Evolutionary conservation across 2,113 vertebrate genomes (phyloP).

Genomic region (Pelecanoides urinatrix): DNA sequence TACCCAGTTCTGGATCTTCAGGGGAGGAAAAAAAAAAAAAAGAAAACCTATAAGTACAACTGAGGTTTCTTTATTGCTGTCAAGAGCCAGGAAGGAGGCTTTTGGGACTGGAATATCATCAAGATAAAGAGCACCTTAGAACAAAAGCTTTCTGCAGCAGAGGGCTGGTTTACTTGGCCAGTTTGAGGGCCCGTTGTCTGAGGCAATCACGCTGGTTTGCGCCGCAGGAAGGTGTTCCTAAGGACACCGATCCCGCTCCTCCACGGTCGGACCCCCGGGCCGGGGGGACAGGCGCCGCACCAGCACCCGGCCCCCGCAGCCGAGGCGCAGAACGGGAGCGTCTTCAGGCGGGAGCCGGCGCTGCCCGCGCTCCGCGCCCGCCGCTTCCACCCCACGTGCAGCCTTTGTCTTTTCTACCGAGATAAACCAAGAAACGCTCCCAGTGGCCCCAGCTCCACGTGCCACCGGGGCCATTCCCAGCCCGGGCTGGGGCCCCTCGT

Average conservation of each 20-base stretch:
- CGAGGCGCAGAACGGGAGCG: too few relatives aligned
- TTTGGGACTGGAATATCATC: slow-evolving; percentile 52
- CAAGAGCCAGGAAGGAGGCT: slow-evolving; percentile 37
- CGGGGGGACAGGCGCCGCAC: background rate
- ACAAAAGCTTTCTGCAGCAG: slow-evolving; percentile 47
- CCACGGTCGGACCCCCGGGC: background rate
- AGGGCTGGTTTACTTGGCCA: slow-evolving; percentile 26
- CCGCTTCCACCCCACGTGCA: background rate
- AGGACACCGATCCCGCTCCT: background rate
- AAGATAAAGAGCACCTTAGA: slow-evolving; percentile 57
- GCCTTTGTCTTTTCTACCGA: background rate
- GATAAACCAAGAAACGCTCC: background rate
- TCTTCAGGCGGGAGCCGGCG: background rate
- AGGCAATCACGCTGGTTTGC: slow-evolving; percentile 9
- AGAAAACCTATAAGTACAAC: background rate
- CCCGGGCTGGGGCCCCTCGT: background rate
- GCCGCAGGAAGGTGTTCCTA: background rate
- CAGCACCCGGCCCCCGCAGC: too few relatives aligned
- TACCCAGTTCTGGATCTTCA: background rate
- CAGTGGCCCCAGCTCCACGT: background rate
- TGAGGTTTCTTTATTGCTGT: slow-evolving; percentile 47
- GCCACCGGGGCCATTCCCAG: background rate
- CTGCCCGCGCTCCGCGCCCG: background rate
- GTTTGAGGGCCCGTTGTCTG: background rate
- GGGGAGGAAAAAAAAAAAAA: too few relatives aligned